phyloP scores from a whole-genome alignment of 1,140 invertebrate species.

The Aricia agestis region DNA sequence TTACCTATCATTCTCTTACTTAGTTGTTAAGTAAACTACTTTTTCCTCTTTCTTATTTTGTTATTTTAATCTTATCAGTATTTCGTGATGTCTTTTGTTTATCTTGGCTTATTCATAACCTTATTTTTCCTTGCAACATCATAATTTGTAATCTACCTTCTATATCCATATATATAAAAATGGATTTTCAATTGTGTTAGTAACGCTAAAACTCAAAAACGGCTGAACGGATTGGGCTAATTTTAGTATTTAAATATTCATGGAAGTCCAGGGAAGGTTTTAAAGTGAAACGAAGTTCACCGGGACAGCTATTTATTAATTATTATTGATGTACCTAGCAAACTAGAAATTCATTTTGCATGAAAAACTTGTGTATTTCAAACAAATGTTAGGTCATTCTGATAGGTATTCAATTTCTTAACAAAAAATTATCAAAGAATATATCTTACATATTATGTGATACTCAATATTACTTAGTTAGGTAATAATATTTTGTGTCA shows the following conservation, averaged over 20 bases:
- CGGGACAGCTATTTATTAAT: no score
- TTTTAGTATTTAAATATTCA: no score
- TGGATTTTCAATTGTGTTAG: no score
- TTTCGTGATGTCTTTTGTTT: not conserved
- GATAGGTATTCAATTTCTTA: not conserved
- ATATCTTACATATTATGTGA: no score
- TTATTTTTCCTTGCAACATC: constrained; percentile 1
- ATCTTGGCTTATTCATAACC: constrained; percentile 1
- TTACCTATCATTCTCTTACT: not conserved
- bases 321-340: not conserved
- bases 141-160: not conserved
- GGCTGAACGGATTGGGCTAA: no score
- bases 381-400: not conserved
- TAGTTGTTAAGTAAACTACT: not conserved
- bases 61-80: constrained; percentile 3
- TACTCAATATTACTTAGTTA: no score
- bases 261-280: no score
- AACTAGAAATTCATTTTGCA: not conserved
- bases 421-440: not conserved
- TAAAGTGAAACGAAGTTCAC: no score
- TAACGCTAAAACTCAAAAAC: no score
- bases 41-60: not conserved
- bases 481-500: no score
- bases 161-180: no score
- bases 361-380: not conserved